Evolutionary conservation across 2,888 invertebrate species (phyloP).

Genomic region (Nomada lathburiana): DNA sequence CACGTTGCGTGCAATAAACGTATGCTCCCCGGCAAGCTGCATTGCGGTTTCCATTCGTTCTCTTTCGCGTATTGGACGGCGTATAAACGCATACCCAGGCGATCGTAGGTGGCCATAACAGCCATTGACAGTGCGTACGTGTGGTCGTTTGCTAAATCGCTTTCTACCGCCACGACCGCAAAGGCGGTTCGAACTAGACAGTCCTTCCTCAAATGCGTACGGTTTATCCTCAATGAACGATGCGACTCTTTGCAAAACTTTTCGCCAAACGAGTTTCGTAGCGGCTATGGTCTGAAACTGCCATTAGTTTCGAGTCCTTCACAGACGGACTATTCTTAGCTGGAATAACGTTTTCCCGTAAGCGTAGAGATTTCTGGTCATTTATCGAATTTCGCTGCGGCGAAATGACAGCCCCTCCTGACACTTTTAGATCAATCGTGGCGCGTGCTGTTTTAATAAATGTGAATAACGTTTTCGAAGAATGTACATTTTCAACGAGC

Average conservation of each 20-base stretch:
- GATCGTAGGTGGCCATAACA: constrained; percentile 48
- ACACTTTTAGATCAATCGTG: no score
- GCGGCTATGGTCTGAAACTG: no score
- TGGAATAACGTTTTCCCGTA: no score
- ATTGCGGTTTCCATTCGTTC: background rate
- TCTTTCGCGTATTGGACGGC: background rate
- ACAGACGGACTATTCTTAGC: no score
- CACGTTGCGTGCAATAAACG: constrained; percentile 2
- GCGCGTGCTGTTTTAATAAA: no score
- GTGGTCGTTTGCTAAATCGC: constrained; percentile 62
- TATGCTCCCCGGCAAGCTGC: background rate
- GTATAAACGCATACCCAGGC: constrained; percentile 25
- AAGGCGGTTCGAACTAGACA: constrained; percentile 46
- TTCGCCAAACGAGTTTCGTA: background rate
- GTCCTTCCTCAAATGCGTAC: constrained; percentile 39
- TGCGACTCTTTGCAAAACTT: background rate
- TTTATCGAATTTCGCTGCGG: no score
- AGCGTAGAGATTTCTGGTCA: no score
- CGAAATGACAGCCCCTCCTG: no score
- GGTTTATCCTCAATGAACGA: constrained; percentile 27
- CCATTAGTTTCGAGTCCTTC: no score
- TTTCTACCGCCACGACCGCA: constrained; percentile 60
- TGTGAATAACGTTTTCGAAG: no score
- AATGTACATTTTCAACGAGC: no score
- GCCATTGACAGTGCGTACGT: constrained; percentile 46